Conservation (phyloP, 64 coral and sea anemone genomes). For the Catalaphyllia jardinei region DNA sequence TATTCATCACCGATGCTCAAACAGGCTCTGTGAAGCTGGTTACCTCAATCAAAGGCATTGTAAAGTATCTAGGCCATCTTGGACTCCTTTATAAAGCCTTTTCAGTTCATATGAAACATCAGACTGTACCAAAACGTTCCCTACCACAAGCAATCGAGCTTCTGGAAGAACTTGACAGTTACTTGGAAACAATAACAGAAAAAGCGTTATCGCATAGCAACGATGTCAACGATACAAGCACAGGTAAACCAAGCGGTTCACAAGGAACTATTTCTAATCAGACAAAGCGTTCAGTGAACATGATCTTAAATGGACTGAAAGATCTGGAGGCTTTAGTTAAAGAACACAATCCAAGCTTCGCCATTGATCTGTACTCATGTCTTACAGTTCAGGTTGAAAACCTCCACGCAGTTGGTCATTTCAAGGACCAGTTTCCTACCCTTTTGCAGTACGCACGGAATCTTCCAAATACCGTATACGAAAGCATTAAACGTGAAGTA, state of each 20-base stretch:
- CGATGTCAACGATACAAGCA: not conserved
- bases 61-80: slow-evolving; percentile 1
- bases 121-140: not conserved
- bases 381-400: slow-evolving; percentile 7
- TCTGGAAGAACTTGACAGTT: slow-evolving; percentile 12
- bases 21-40: slow-evolving; percentile 2
- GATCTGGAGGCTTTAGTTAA: slow-evolving; percentile 21
- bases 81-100: slow-evolving; percentile 2
- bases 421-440: slow-evolving; percentile 38
- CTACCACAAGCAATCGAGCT: not conserved
- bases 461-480: slow-evolving; percentile 14
- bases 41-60: not conserved
- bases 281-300: slow-evolving; percentile 23
- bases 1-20: slow-evolving; percentile 9
- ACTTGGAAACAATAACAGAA: not conserved
- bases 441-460: slow-evolving; percentile 37
- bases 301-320: slow-evolving; percentile 50
- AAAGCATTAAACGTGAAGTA: slow-evolving; percentile 25
- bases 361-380: slow-evolving; percentile 22
- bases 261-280: slow-evolving; percentile 20
- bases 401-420: slow-evolving; percentile 10
- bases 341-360: not conserved
- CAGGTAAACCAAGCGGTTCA: slow-evolving; percentile 9
- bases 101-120: slow-evolving; percentile 8
- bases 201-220: slow-evolving; percentile 19